Evolutionary conservation across 2,888 invertebrate genomes (phyloP), one percentile per base, ranked within the genome.

Genomic region (Xanthorhoe spadicearia): DNA sequence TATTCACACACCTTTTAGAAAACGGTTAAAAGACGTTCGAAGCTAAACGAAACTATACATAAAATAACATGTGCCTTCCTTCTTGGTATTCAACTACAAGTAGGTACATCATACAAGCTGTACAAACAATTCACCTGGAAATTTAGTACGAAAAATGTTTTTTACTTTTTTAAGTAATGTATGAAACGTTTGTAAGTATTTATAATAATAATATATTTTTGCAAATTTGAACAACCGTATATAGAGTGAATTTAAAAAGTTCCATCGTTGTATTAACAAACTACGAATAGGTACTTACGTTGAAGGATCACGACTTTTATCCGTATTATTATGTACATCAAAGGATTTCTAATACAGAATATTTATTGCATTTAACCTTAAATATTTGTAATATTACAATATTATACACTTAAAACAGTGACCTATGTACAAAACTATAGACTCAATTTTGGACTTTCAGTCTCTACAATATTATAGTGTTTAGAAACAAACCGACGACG

Each of bases 1-100:
- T 93, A 93, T 93, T 94, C 94, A 90, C 94, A 95, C 94, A 95
- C 88, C 89, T 92, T 89, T 86, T 82, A 83, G 83, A 81, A 85
- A 87, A 87, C 85, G 85, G 84, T 85, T 84, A 83, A 84, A 85
- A 86, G 86, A 92, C 83, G 82, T 87, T 82, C 81, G 82, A 84
- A 86, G 82, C 83, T 83, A 63, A 85, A 85, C 80, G 83, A 83
- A 84, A 69, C 58, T 51, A 68, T 23, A 3, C 4, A 18, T 23
- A 51, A 51, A 46, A 23, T 72, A 77, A 77, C 73, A 73, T 73
- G 51, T 59, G 63, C 60, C 52, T 55, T 60, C 60, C 52, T 55
- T 60, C 35, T 54, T 48, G 59, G 50, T 32, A n/a, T 23, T 32
- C 66, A 57, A n/a, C 52, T 62, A 62, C 54, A 10, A 43, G n/a